Evolutionary conservation across 2,888 invertebrate genomes (phyloP), one percentile per base, ranked within the genome.

Genomic region (Caenorhabditis macrosperma): DNA sequence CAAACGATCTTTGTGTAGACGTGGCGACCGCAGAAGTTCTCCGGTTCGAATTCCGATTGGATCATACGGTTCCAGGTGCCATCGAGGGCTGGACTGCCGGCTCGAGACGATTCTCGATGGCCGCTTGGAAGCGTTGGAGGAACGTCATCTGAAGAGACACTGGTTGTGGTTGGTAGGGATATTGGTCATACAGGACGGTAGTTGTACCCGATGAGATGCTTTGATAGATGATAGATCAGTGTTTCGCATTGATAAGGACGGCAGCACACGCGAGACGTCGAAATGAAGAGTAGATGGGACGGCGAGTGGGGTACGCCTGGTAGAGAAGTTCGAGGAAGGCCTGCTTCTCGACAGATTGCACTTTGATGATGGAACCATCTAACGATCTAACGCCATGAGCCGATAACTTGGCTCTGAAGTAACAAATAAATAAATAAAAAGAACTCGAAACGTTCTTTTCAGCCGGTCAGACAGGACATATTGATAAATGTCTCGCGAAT

Each of bases 281-380:
- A 64, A 87, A 85, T 4, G 82, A 67, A 9, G 79, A 74, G 67
- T 82, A 82, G 44, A 86, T 68, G 2, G 85, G 83, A 38, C 85
- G 85, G 28, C 85, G 82, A 44, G 82, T 85, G 5, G 83, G 84
- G 64, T 87, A 85, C 17, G 71, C 77, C 41, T 86, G 85, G 50
- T 81, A 80, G 26, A 86, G 79, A 12, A 86, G 69, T 48, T 86
- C 86, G 28, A 81, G 59, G 59, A 87, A 84, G 6, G 76, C 78
- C 24, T 66, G 48, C 35, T 77, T 75, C n/a, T 77, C 80, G 28
- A 76, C 66, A 1, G 48, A 59, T 1, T 48, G 50, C 52, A 80
- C 79, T 28, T 59, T 60, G 61, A 86, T 64, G 2, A 50, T 35
- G 12, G 78, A 41, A 15, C 63, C 57, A 17, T 52, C 69, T n/a